These are phyloP conservation scores for Drosophila azteca DNA, from an alignment of 1,140 invertebrate genomes.

Conservation along the genomic window DNA sequence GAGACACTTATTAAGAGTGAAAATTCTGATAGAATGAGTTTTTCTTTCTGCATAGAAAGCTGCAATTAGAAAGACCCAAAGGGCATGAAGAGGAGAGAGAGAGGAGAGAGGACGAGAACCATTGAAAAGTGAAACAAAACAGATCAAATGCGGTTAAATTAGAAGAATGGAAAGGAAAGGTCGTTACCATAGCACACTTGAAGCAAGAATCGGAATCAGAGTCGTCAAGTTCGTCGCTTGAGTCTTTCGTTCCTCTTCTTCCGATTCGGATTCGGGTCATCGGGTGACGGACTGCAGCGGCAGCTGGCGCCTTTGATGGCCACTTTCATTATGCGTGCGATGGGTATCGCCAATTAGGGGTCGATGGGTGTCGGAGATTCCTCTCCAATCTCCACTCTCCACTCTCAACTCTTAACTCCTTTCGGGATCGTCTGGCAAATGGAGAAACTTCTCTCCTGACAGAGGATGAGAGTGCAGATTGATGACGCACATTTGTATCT, in stretches of 20 bases:
- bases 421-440: constrained; percentile 8
- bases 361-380: constrained; percentile 27
- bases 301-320: constrained; percentile 25
- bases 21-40: constrained; percentile 71
- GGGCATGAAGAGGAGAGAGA: neutral
- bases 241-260: constrained; percentile 42
- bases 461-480: constrained; percentile 14
- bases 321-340: constrained; percentile 49
- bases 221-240: constrained; percentile 51
- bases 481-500: constrained; percentile 43
- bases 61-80: constrained; percentile 62
- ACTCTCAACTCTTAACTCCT: constrained; percentile 14
- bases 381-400: constrained; percentile 6
- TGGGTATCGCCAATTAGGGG: constrained; percentile 65
- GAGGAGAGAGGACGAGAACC: neutral
- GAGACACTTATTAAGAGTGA: constrained; percentile 80
- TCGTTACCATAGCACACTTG: constrained; percentile 38
- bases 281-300: constrained; percentile 22
- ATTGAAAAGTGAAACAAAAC: constrained; percentile 71
- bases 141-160: constrained; percentile 58
- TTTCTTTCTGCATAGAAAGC: constrained; percentile 67
- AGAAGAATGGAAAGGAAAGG: constrained; percentile 47
- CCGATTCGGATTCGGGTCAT: constrained; percentile 23
- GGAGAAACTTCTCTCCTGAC: constrained; percentile 28
- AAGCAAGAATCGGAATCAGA: neutral